Evolutionary conservation across 1,140 invertebrate species (phyloP), one percentile per base, ranked within the genome.

Genomic region (Hylyphantes graminicola): DNA sequence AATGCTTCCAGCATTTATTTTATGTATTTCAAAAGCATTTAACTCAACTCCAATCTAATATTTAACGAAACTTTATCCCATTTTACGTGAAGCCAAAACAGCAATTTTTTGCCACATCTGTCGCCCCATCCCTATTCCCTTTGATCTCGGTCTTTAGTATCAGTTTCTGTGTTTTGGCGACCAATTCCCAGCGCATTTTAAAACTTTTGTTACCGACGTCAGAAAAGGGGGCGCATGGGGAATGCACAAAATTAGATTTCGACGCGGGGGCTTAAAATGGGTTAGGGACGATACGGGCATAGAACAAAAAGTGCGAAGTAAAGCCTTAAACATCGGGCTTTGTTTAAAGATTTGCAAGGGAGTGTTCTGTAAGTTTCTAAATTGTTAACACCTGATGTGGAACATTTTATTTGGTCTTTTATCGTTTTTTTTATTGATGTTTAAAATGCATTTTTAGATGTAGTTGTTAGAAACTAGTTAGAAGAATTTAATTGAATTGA

Each of bases 161-260:
- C 72, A 83, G 68, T 83, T 83, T 83, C 80, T 83, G 54, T 73
- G 68, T 83, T 83, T 83, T 83, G 80, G 80, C 80, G 80, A 75
- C 80, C 80, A 83, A 83, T 83, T 83, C 80, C 80, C 80, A 83
- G 53, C 80, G 80, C 80, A 75, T 83, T 83, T 83, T 83, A 83
- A 83, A 83, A 83, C 80, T 83, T 83, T 75, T 83, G 80, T 83
- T 83, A 83, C 80, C 50, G 70, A 55, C 68, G 61, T 74, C 70
- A 53, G 54, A n/a, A 55, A 35, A 35, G 35, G 35, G 72, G 50
- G 48, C n/a, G 68, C 79, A 59, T 21, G 48, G 79, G 57, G 72
- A 75, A 21, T 65, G 80, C 75, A 65, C 61, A 57, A 83, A 83
- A 83, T 83, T 83, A 83, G 80, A 83, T 83, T 83, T 75, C 80